A percentile compares a stretch with the other conserved stretches of the same genome.
These are phyloP conservation scores for Ceriagrion tenellum DNA, from an alignment of 2,888 invertebrate genomes.

Conservation along the genomic window DNA sequence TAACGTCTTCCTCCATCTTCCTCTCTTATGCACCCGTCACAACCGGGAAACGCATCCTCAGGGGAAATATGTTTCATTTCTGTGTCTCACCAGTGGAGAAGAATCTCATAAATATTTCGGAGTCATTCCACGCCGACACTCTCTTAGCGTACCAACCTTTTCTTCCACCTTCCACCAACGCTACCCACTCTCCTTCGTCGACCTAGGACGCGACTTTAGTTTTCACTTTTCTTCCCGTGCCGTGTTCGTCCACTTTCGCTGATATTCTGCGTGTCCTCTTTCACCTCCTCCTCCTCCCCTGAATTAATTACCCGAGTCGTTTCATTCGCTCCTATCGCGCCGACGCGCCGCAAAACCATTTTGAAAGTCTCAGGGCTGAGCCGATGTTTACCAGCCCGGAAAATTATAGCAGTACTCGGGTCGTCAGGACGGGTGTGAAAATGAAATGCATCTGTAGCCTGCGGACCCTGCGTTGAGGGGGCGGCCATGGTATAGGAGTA, in stretches of 20 bases:
- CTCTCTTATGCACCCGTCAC: neutral
- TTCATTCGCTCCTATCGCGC: neutral
- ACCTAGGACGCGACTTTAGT: neutral
- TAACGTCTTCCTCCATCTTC: neutral
- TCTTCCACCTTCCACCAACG: neutral
- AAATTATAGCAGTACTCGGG: too few relatives aligned
- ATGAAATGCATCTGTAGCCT: too few relatives aligned
- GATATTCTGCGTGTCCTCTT: too few relatives aligned
- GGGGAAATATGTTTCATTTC: constrained; percentile 11
- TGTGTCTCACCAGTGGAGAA: neutral
- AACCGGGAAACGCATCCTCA: neutral
- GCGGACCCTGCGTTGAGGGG: too few relatives aligned
- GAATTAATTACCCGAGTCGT: neutral
- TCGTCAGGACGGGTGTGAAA: too few relatives aligned
- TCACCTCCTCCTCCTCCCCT: neutral
- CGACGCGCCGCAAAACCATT: neutral
- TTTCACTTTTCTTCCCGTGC: neutral
- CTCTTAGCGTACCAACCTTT: too few relatives aligned
- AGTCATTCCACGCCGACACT: neutral
- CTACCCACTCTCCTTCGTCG: too few relatives aligned
- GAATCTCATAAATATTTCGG: neutral
- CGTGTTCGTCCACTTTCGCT: too few relatives aligned
- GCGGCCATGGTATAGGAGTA: too few relatives aligned
- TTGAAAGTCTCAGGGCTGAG: neutral
- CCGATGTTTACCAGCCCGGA: too few relatives aligned